These are phyloP conservation scores for chimpanzee (Pan troglodytes) DNA, from an alignment of 2,113 vertebrate species.

Conservation along the genomic window NHGRI_mPanTro3-v2.1_pri NC_072411.2:106341501-106342000, in stretches of 20 bases:
- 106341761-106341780: constrained; percentile 74
- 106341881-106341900: constrained; percentile 77
- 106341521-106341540: background rate
- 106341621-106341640: background rate
- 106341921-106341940: constrained; percentile 82
- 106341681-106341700: constrained; percentile 47
- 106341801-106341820: constrained; percentile 83
- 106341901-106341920: constrained; percentile 83
- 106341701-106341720: constrained; percentile 64
- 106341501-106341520: background rate
- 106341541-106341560: background rate
- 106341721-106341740: constrained; percentile 70
- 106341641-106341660: background rate
- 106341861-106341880: constrained; percentile 86
- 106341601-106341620: background rate
- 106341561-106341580: background rate
- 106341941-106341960: constrained; percentile 81
- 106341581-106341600: background rate
- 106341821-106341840: constrained; percentile 83
- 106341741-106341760: constrained; percentile 78
- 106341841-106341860: constrained; percentile 80
- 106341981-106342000: constrained; percentile 82
- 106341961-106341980: constrained; percentile 77
- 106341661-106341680: constrained; percentile 26
- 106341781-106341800: constrained; percentile 86